These are phyloP conservation scores for Hipposideros armiger DNA, from an alignment of 2,113 vertebrate species.

Conservation along the genomic window DNA sequence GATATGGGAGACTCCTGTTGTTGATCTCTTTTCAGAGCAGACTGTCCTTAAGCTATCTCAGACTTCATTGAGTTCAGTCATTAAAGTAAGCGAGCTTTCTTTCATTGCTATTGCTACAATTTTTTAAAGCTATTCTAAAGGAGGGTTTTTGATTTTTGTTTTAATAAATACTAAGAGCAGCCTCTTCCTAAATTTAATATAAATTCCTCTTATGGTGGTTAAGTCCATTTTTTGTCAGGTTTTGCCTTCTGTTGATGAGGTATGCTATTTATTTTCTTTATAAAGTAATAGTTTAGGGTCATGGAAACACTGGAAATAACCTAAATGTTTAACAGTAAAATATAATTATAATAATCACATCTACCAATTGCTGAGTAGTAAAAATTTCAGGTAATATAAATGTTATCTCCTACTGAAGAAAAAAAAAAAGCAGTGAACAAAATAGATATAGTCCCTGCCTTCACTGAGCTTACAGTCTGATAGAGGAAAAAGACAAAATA, in stretches of 20 bases:
- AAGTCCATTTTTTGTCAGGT: neutral
- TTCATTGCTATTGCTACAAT: too few species aligned
- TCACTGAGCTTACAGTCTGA: neutral
- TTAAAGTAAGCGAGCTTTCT: neutral
- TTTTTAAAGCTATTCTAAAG: neutral
- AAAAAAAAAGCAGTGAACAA: neutral
- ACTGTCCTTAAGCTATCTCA: neutral
- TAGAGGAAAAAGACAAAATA: neutral
- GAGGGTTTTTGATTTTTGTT: neutral
- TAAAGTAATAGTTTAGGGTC: neutral
- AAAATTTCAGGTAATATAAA: neutral
- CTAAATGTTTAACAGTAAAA: neutral
- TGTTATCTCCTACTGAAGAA: neutral
- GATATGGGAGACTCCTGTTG: neutral
- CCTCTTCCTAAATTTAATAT: neutral
- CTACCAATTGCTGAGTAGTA: neutral
- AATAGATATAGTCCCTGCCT: neutral
- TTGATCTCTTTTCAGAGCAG: neutral
- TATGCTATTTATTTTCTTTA: neutral
- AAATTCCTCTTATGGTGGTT: neutral
- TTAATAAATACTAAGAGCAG: neutral
- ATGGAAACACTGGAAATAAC: slow-evolving; percentile 1
- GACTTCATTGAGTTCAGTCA: neutral
- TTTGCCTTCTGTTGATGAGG: neutral
- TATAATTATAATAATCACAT: neutral